Percentiles rank a stretch among this genome's conserved stretches.
Conservation (phyloP, 92 coral and sea anemone species). For the Actinostola sp. region DNA sequence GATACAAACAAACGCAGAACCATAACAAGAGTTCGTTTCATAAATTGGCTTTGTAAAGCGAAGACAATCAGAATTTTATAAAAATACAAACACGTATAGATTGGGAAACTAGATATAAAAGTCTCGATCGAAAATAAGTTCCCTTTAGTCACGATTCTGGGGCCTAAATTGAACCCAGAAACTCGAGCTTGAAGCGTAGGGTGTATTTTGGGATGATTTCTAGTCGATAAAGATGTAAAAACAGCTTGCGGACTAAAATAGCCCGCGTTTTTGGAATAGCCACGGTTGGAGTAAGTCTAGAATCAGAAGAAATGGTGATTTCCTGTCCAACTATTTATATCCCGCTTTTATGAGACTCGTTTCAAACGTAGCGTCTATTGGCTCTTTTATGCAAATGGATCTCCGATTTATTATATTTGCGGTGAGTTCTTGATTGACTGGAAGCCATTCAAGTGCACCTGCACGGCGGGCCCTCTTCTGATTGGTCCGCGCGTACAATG, state of each 20-base stretch:
- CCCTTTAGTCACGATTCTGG: no score
- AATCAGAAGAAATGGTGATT: background rate
- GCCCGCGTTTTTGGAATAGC: no score
- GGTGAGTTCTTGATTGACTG: conserved; percentile 75
- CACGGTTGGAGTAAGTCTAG: no score
- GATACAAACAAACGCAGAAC: background rate
- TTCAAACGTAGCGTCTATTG: conserved; percentile 30
- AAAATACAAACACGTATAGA: background rate
- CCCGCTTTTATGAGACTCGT: conserved; percentile 23
- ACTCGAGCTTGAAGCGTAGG: no score
- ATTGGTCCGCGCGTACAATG: conserved; percentile 78
- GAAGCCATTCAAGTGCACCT: conserved; percentile 86
- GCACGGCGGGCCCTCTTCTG: conserved; percentile 29
- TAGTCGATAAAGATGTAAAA: no score
- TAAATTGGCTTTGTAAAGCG: conserved; percentile 14
- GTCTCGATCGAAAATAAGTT: no score
- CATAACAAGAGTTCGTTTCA: background rate
- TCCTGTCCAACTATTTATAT: conserved; percentile 37
- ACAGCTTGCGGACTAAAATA: no score
- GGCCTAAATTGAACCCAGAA: no score
- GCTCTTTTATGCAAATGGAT: conserved; percentile 58
- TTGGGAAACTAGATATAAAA: no score
- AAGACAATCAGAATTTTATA: background rate
- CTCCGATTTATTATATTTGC: conserved; percentile 68
- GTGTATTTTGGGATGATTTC: no score